Evolutionary conservation across 2,888 invertebrate genomes (phyloP), one percentile per base, ranked within the genome.

Genomic region (Dusona sp.): DNA sequence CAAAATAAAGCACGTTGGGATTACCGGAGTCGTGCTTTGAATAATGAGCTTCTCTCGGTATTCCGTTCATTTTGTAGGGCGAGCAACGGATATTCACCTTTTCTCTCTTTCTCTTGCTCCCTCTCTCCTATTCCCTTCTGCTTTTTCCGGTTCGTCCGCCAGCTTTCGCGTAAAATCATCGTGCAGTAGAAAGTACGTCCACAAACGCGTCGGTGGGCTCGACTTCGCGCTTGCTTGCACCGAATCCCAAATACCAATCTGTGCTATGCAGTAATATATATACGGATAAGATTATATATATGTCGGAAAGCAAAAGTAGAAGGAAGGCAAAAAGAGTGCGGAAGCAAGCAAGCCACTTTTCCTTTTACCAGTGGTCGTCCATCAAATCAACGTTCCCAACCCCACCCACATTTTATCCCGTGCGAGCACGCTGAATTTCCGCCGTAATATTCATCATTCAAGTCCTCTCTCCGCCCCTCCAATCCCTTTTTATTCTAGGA

Each of bases 311-410:
- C 73, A 83, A 73, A 36, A 22, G 36, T n/a, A 48, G 36, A 61
- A 29, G 57, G 57, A 25, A 36, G 65, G 65, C n/a, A 42, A 64
- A 80, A 72, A 72, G 57, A 61, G 25, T 72, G 85, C 64, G 70
- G 67, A 61, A 61, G 48, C n/a, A 42, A 72, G 36, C 48, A 38
- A 73, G 80, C 65, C 79, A 81, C 81, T 83, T 86, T 88, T 84
- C 83, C 85, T 77, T 85, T 85, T 85, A 80, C 74, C 65, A 67
- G 70, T 54, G 64, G 86, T 83, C 86, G 88, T 88, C 85, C 88
- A 87, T 89, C 88, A 88, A 89, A 89, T 89, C 89, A 88, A 73
- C 74, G 82, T 87, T 78, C 25, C 13, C 87, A 79, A 45, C 67
- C 64, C 25, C 78, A 70, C 25, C 68, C 67, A 36, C 64, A 70